Base-by-base conservation (phyloP, 2,797 vertebrate genomes). In the Betta splendens region DNA sequence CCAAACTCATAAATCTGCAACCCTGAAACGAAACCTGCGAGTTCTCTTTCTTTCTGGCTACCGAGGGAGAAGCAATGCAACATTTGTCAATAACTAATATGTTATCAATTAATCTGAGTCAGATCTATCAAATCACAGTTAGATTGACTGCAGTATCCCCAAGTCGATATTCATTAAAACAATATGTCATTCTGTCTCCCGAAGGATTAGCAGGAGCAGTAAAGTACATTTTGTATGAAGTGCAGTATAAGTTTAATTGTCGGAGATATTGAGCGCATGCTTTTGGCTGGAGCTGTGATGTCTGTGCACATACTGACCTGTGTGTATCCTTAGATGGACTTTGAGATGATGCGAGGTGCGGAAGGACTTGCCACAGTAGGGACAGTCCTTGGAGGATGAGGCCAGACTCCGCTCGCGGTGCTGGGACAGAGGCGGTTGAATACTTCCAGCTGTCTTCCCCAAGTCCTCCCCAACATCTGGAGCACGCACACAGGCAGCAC, bases 251-350 rank as follows among this genome's bases (percentile, higher is more conserved):
- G 66, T 83, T 83, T 81, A 40, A 83, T 77, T 61, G 46, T 16
- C 20, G 25, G 43, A 58, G 56, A 38, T 44, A 64, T 37, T 28
- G 25, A 29, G 11, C 39, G 17, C 1, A 1, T 11, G 44, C 25
- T 31, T 35, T 25, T 12, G 21, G 28, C 29, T 11, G 20, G n/a
- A 4, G 13, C 7, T 8, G 23, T 4, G 28, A 42, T 9, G 35
- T 36, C 6, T 1, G 1, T 15, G n/a, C 35, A 40, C 8, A 32
- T 68, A 85, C 95, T 94, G 89, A 99, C 97, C 97, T 95, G 97
- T 99, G 74, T 99, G 97, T 94, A 98, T 98, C 92, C 98, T 92
- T 91, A 99, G 94, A 88, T 99, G 98, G 79, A 99, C 98, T 88
- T 99, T 99, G 81, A 99, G 94, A 83, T 99, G 98, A 72, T 99